Evolutionary conservation across 2,797 vertebrate genomes (phyloP), one percentile per base, ranked within the genome.

Genomic region (Psittacula derbiana): DNA sequence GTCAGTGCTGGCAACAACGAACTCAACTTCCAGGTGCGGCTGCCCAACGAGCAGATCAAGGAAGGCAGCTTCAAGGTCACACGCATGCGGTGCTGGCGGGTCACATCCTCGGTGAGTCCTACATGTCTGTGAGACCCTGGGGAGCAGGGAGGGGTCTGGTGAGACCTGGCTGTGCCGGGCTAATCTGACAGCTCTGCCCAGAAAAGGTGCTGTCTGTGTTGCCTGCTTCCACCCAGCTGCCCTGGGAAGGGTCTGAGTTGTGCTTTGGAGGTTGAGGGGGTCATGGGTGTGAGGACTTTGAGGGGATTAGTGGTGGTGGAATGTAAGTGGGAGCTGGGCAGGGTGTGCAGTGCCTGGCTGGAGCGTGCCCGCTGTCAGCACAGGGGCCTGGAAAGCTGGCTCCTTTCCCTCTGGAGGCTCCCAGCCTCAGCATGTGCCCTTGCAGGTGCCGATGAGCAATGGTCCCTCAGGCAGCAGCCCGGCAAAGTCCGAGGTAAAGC

Each of bases 1-100:
- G 99, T 99, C 88, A 99, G 99, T 0, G 99, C 99, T 1, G 99
- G 99, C 94, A 99, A 99, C 98, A 99, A 99, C 5, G 99, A 99
- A 95, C 99, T 99, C 95, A 99, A 99, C 98, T 99, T 99, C 97
- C 99, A 99, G 88, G 99, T 99, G 96, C 99, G 99, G 95, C 98
- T 99, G 81, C 99, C 99, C 31, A 99, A 95, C 2, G 99, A 99
- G 47, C 99, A 99, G 93, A 98, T 99, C 97, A 99, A 99, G 73
- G 99, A 99, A 95, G 99, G 99, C 71, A 99, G 99, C 97, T 99
- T 99, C 98, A 99, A 99, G 97, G 99, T 99, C 86, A 99, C 99
- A 0, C 99, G 99, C 69, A 99, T 99, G 99, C 98, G 99, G 66
- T 99, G 99, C 97, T 99, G 99, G 99, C 97, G 99, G 57, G 99